Conservation (phyloP, 2,797 vertebrate genomes). For the Sciaenops ocellatus region DNA sequence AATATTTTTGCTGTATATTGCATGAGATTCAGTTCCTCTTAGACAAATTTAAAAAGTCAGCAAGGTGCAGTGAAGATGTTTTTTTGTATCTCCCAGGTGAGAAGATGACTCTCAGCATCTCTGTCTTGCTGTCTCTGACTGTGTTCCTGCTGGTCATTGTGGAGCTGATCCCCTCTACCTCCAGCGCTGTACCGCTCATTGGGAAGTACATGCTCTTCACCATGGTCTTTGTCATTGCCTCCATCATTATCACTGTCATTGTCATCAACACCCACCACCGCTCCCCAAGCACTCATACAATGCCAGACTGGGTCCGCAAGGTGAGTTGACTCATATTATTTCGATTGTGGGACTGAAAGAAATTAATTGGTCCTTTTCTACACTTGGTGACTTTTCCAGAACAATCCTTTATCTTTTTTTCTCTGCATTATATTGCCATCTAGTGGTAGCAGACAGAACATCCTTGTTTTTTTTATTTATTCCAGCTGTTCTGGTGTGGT, state of each 20-base stretch:
- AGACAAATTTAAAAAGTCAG: background rate
- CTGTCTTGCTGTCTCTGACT: constrained; percentile 93
- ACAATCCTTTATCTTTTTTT: background rate
- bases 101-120: constrained; percentile 98
- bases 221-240: constrained; percentile 96
- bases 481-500: background rate
- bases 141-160: constrained; percentile 97
- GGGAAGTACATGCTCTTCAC: constrained; percentile 99
- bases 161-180: constrained; percentile 96
- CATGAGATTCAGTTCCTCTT: background rate
- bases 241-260: constrained; percentile 96
- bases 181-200: constrained; percentile 94
- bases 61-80: background rate
- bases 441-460: constrained; percentile 50
- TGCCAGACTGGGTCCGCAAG: constrained; percentile 94
- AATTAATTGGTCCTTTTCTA: background rate
- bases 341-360: background rate
- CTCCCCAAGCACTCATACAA: constrained; percentile 94
- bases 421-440: constrained; percentile 64
- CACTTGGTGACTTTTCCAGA: background rate
- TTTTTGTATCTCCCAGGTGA: constrained; percentile 85
- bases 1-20: background rate
- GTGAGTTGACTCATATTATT: constrained; percentile 70
- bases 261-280: constrained; percentile 98
- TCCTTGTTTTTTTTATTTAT: background rate